These are phyloP conservation scores for Lasioglossum vierecki DNA, from an alignment of 2,888 invertebrate species.

Conservation along the genomic window DNA sequence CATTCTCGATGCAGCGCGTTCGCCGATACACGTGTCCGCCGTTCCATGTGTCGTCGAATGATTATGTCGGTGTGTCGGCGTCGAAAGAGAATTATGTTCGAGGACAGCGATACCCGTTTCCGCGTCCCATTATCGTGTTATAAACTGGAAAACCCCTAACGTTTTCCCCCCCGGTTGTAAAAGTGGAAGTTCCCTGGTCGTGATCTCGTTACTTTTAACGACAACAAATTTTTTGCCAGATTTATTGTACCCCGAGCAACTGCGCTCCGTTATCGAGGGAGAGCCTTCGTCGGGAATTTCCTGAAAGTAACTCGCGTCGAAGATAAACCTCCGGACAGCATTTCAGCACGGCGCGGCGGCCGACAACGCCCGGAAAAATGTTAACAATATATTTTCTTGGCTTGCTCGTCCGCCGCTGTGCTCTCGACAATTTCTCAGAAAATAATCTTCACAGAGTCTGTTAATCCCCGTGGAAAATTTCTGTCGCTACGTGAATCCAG, in stretches of 20 bases:
- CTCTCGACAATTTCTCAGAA: neutral
- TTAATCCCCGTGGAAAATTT: conserved; percentile 3
- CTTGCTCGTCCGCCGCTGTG: neutral
- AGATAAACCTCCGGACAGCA: neutral
- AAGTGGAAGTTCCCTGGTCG: neutral
- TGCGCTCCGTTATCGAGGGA: neutral
- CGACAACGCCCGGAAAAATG: neutral
- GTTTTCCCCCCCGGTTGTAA: neutral
- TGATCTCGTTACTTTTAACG: conserved; percentile 13
- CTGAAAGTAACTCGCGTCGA: neutral
- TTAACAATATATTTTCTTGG: neutral
- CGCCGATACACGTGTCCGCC: neutral
- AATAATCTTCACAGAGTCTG: neutral
- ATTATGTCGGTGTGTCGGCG: neutral
- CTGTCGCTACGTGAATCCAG: neutral
- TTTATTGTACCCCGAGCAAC: neutral
- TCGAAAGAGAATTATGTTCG: neutral
- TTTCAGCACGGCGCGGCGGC: neutral
- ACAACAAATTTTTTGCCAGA: conserved; percentile 15
- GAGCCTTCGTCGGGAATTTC: neutral
- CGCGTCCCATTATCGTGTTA: neutral
- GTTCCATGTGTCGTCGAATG: neutral
- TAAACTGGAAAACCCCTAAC: neutral
- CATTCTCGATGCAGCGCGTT: neutral
- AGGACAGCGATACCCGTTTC: neutral